Base-by-base conservation (phyloP, 2,113 vertebrate genomes). In the Mionectes macconnelli region DNA sequence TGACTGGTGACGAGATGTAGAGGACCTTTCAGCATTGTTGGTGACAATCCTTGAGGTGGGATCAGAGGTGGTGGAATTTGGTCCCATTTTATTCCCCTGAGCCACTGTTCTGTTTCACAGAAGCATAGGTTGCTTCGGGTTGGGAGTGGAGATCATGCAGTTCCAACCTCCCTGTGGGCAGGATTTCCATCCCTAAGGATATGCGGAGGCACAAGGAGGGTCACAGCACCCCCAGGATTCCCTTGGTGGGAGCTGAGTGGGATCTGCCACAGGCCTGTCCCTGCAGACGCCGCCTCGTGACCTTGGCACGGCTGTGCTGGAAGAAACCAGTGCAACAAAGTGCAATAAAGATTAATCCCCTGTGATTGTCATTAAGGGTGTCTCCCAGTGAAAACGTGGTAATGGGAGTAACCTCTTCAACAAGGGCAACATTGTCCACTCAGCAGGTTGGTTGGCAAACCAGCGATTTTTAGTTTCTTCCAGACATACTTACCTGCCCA, bases 51-150 rank as follows among this genome's bases (percentile, higher is more conserved):
- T 42, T 5, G 49, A 59, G 27, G 2, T 49, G 56, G 9, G 7
- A 12, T 25, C 66, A 76, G 75, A 47, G 64, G 4, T 31, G n/a
- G 27, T 45, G 63, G 67, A 27, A 44, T 76, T 19, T 6, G 31
- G 31, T 31, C 45, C 57, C 25, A 13, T 10, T 35, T 24, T 5
- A 6, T 31, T 9, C 44, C 14, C 7, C 3, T 0, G 2, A 53
- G 47, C 4, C 52, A 15, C 17, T 40, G 20, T 10, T 39, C 23
- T 13, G 3, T 47, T 39, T 28, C 59, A 39, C 4, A 18, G 35
- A 62, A 39, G 37, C 59, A 18, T 1, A 19, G 59, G 39, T 19
- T 62, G 35, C 35, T 39, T 39, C 27, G 59, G 10, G 15, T 39
- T 39, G 35, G 59, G 18, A 62, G 35, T 18, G 24, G 59, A 62